These are phyloP conservation scores for Agrotis exclamationis DNA, from an alignment of 2,888 invertebrate species.

Conservation along the genomic window DNA sequence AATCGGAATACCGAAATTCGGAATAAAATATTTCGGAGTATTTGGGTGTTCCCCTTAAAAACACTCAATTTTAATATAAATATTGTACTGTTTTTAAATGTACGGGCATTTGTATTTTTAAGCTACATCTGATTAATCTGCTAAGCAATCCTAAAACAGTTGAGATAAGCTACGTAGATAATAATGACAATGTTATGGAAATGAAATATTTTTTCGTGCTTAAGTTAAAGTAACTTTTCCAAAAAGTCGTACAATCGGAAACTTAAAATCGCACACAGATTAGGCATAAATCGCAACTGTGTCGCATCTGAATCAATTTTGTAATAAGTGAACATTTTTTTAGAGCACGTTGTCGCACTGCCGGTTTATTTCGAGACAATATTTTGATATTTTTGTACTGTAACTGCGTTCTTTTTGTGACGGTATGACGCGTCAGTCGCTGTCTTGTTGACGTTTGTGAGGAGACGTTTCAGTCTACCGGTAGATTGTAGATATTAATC, in stretches of 20 bases:
- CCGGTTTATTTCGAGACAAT: slow-evolving; percentile 64
- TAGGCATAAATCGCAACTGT: slow-evolving; percentile 53
- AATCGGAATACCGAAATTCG: no score
- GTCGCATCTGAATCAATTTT: slow-evolving; percentile 53
- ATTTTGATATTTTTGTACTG: slow-evolving; percentile 61
- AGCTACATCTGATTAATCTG: no score
- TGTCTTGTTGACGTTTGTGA: slow-evolving; percentile 25
- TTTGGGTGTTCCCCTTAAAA: no score
- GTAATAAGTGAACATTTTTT: slow-evolving; percentile 63
- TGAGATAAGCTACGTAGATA: no score
- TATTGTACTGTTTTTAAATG: no score
- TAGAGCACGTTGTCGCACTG: slow-evolving; percentile 65
- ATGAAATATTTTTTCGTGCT: neutral
- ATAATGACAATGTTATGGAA: no score
- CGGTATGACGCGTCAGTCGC: neutral
- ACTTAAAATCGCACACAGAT: neutral
- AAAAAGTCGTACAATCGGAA: neutral
- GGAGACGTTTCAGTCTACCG: neutral
- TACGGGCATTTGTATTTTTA: no score
- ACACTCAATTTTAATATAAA: no score
- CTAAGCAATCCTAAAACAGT: no score
- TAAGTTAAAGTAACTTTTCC: neutral
- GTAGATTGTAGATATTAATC: slow-evolving; percentile 12
- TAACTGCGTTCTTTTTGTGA: slow-evolving; percentile 44
- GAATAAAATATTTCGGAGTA: no score